These are phyloP conservation scores for Ommatoiulus sabulosus DNA, from an alignment of 2,888 invertebrate species.

Conservation along the genomic window DNA sequence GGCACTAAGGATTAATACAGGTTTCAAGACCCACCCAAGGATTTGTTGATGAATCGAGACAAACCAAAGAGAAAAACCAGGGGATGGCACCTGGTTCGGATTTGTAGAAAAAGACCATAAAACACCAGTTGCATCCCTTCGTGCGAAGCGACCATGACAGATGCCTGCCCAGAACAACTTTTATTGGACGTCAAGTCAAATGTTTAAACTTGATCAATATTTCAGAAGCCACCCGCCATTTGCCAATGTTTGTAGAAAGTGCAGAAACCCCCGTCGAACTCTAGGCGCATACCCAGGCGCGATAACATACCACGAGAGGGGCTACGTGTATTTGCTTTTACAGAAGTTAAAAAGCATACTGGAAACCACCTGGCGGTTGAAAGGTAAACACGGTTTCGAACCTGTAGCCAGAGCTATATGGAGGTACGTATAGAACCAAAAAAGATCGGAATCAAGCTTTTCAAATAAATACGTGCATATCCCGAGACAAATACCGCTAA, in stretches of 20 bases:
- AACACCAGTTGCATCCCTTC: conserved; percentile 52
- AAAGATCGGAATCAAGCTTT: not conserved
- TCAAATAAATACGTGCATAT: not conserved
- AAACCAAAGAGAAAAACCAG: not conserved
- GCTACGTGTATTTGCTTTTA: not conserved
- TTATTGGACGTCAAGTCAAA: conserved; percentile 39
- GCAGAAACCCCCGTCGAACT: not conserved
- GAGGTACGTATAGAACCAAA: not conserved
- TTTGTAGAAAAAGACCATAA: not conserved
- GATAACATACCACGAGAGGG: not conserved
- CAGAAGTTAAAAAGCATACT: not conserved
- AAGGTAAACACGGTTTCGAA: not conserved
- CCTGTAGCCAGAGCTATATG: not conserved
- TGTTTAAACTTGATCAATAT: conserved; percentile 47
- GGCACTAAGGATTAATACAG: not conserved
- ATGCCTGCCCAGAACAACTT: conserved; percentile 11
- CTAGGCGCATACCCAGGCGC: not conserved
- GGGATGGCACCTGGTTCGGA: not conserved
- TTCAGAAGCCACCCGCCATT: conserved; percentile 26
- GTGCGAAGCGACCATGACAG: not conserved
- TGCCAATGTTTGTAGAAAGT: conserved; percentile 38
- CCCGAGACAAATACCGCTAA: not conserved
- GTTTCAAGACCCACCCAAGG: not conserved
- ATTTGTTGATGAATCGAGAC: not conserved
- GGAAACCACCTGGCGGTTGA: conserved; percentile 43